Percentiles rank a stretch among this genome's conserved stretches.
Conservation (phyloP, 2,113 vertebrate genomes). For the Syrmaticus mikado region DNA sequence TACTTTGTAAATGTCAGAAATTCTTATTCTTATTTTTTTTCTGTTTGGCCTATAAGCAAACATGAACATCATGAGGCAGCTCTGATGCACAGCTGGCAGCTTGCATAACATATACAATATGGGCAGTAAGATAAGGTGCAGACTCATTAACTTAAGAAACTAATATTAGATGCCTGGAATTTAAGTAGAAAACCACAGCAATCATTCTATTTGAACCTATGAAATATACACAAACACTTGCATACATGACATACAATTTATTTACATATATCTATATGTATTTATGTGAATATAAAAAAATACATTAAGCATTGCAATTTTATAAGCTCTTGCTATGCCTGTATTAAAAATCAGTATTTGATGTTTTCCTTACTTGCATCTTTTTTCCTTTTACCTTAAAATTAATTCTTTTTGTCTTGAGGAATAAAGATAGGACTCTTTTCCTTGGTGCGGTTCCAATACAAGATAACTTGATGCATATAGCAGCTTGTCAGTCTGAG, state of each 20-base stretch:
- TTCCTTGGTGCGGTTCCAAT: constrained; percentile 14
- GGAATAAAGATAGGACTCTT: constrained; percentile 47
- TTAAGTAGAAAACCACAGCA: constrained; percentile 25
- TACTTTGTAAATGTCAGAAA: constrained; percentile 17
- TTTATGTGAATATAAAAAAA: not conserved
- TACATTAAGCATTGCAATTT: not conserved
- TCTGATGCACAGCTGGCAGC: constrained; percentile 29
- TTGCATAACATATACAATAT: constrained; percentile 42
- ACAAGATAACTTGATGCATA: constrained; percentile 48
- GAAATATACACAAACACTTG: not conserved
- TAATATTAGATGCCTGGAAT: constrained; percentile 27
- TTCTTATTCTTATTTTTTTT: not conserved
- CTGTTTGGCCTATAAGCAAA: constrained; percentile 28
- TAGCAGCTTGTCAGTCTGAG: constrained; percentile 65
- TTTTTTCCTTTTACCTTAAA: not conserved
- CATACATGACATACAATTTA: not conserved
- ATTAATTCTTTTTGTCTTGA: constrained; percentile 48
- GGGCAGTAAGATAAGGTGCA: constrained; percentile 54
- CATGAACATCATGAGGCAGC: not conserved
- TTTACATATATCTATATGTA: not conserved
- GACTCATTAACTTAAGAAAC: constrained; percentile 51
- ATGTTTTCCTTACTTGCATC: not conserved
- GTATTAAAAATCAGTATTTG: not conserved
- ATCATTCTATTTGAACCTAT: constrained; percentile 4
- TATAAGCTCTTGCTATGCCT: not conserved